Conservation (phyloP, 2,797 vertebrate species). For the Tapirus indicus region DNA sequence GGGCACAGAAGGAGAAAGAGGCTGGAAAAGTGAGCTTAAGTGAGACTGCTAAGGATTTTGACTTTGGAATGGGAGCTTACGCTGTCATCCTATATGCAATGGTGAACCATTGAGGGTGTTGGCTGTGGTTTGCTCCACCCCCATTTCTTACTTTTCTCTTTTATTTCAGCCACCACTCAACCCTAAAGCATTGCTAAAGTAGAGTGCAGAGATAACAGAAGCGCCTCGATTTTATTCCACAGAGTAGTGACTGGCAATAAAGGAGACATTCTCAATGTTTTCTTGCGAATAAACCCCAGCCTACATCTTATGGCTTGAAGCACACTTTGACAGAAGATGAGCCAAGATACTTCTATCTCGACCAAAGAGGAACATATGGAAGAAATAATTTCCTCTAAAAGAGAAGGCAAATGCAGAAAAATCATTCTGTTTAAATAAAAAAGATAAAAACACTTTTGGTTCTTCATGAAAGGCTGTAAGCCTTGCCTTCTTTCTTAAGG, state of each 20-base stretch:
- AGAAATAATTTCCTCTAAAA: slow-evolving; percentile 47
- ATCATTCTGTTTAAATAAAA: slow-evolving; percentile 42
- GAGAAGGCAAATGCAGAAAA: slow-evolving; percentile 27
- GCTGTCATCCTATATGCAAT: neutral
- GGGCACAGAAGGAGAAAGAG: neutral
- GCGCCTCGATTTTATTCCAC: neutral
- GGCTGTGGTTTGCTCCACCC: neutral
- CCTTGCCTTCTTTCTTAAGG: slow-evolving; percentile 27
- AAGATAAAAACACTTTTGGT: neutral
- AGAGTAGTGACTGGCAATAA: neutral
- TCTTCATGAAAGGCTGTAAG: neutral
- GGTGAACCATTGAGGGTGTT: neutral
- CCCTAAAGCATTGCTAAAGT: neutral
- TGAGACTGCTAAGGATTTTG: neutral
- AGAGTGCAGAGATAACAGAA: neutral
- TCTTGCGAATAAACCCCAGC: slow-evolving; percentile 40
- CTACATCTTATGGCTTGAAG: slow-evolving; percentile 25
- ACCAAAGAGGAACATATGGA: slow-evolving; percentile 56
- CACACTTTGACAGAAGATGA: slow-evolving; percentile 55
- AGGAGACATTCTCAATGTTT: neutral
- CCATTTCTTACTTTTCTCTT: neutral
- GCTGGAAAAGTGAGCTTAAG: neutral
- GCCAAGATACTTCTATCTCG: neutral
- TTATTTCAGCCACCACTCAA: neutral
- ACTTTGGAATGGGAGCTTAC: neutral